Evolutionary conservation across 2,888 invertebrate species (phyloP).

Genomic region (Drosophila histrio): DNA sequence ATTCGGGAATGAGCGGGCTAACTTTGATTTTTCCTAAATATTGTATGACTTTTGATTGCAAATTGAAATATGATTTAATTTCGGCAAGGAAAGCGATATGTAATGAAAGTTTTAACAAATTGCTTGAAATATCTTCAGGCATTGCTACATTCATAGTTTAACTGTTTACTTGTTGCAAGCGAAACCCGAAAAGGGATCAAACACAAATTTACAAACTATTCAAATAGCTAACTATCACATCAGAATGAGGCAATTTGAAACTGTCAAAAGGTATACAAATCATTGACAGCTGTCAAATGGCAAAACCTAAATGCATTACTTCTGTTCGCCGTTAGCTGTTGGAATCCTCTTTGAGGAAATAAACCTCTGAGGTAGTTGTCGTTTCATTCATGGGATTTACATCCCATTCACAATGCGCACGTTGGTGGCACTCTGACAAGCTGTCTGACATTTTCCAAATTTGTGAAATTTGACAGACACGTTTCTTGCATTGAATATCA

Average conservation of each 20-base stretch:
- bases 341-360: slow-evolving; percentile 16
- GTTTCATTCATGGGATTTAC: slow-evolving; percentile 59
- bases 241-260: slow-evolving; percentile 36
- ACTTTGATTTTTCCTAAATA: slow-evolving; percentile 42
- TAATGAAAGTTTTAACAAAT: slow-evolving; percentile 9
- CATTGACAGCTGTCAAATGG: slow-evolving; percentile 53
- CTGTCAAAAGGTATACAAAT: slow-evolving; percentile 34
- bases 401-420: slow-evolving; percentile 24
- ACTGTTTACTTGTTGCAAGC: not conserved
- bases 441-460: slow-evolving; percentile 64
- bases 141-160: not conserved
- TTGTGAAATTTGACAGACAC: slow-evolving; percentile 57
- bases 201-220: slow-evolving; percentile 8
- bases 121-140: not conserved
- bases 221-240: not conserved
- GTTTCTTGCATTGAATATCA: slow-evolving; percentile 71
- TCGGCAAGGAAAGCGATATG: not conserved
- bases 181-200: slow-evolving; percentile 4
- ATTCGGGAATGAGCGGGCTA: slow-evolving; percentile 10
- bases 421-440: slow-evolving; percentile 52
- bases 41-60: slow-evolving; percentile 59
- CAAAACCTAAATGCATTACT: slow-evolving; percentile 49
- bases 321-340: not conserved
- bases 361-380: slow-evolving; percentile 37
- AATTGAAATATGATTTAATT: slow-evolving; percentile 22